Base-by-base conservation (phyloP, 2,797 vertebrate genomes). In the Epinephelus coioides region DNA sequence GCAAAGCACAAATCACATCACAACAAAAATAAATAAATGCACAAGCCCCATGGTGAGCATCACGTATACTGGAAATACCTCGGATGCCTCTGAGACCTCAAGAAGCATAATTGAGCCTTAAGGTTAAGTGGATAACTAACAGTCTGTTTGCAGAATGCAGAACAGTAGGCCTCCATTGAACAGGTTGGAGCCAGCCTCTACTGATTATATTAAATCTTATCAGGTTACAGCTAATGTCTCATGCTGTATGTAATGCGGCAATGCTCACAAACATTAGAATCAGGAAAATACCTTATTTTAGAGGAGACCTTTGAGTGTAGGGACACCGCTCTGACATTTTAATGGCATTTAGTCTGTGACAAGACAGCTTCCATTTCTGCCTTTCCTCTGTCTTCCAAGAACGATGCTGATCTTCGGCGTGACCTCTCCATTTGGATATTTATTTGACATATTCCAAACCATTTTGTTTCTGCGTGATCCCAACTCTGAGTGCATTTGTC, bases 261-360 rank as follows among this genome's bases (percentile, higher is more conserved):
- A 69, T 19, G 44, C 44, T 71, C 54, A 59, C 27, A 68, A 72
- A 51, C 75, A 77, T 81, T 54, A 43, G 19, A 78, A 73, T 53
- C 23, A 55, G 43, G 18, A 50, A 78, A 85, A 73, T 21, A 34
- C 38, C 19, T 71, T 76, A 69, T 56, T 80, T 77, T 61, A 23
- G 30, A 78, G 55, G 23, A 86, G 64, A 82, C 85, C 62, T 86
- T 78, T 85, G 54, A 81, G 60, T 19, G 38, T 70, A n/a, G 25
- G 51, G 54, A 73, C 75, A 61, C n/a, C 5, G 60, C 81, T 80
- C 51, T 92, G 93, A 91, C 93, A 95, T 94, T 95, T 94, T 59
- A 73, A 21, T 93, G 92, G 79, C 89, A 94, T 95, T 95, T 94
- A 72, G 76, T 84, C 69, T 76, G 62, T 76, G 78, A 83, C 69